Conservation (phyloP, 1,140 invertebrate genomes). For the Zaprionus africanus region DNA sequence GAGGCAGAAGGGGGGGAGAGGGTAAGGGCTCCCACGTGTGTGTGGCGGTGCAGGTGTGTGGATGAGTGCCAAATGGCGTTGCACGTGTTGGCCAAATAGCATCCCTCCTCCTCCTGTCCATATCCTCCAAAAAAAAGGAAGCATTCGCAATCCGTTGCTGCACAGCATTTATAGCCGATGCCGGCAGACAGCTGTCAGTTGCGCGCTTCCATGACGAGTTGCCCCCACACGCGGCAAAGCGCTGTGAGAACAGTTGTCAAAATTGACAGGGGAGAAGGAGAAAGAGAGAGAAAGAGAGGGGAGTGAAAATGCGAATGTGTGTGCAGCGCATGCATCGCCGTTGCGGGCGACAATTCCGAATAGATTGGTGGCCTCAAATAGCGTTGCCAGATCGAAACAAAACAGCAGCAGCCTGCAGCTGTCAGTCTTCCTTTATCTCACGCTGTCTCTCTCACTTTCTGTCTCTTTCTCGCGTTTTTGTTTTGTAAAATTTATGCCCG, state of each 20-base stretch:
- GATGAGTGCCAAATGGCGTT: conserved; percentile 24
- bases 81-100: conserved; percentile 62
- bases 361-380: conserved; percentile 20
- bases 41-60: conserved; percentile 2
- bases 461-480: conserved; percentile 2
- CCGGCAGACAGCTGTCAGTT: conserved; percentile 33
- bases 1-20: background rate
- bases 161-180: conserved; percentile 65
- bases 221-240: conserved; percentile 1
- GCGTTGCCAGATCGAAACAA: conserved; percentile 45
- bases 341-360: conserved; percentile 57
- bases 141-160: conserved; percentile 67
- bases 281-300: background rate
- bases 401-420: conserved; percentile 10
- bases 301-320: background rate
- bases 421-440: background rate
- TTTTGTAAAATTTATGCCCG: conserved; percentile 51
- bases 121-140: conserved; percentile 24
- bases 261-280: conserved; percentile 4
- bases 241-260: conserved; percentile 15
- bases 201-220: conserved; percentile 41
- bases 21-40: conserved; percentile 15
- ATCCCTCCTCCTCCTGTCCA: background rate
- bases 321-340: background rate
- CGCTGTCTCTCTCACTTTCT: background rate